Conservation (phyloP, 2,888 invertebrate species). For the Periphyllus acericola region DNA sequence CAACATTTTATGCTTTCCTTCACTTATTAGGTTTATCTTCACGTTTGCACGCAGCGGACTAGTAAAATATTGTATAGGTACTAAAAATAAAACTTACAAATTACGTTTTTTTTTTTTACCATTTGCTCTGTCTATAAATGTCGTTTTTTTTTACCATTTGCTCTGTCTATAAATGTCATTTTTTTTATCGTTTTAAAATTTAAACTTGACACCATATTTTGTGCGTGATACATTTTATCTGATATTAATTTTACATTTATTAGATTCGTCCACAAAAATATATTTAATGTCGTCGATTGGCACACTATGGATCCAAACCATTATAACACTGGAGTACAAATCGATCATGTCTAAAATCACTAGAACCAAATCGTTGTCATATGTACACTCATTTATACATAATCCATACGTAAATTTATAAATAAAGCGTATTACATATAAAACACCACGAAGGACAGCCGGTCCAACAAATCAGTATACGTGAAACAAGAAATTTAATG, state of each 20-base stretch:
- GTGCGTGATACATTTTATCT: neutral
- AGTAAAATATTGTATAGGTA: neutral
- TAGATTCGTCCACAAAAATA: neutral
- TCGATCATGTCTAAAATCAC: neutral
- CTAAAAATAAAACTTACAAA: neutral
- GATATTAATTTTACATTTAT: too few relatives aligned
- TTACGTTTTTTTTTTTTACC: neutral
- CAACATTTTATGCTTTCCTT: neutral
- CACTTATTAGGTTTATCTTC: neutral
- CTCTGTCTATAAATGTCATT: neutral
- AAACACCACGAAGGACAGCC: too few relatives aligned
- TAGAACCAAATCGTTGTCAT: neutral
- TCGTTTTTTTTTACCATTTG: too few relatives aligned
- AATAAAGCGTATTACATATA: too few relatives aligned
- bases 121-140: neutral
- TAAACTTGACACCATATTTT: neutral
- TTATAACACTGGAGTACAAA: neutral
- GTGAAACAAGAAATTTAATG: too few relatives aligned
- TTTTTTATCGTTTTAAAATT: neutral
- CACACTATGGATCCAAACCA: neutral
- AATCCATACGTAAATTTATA: too few relatives aligned
- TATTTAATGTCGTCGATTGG: neutral
- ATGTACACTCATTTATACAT: too few relatives aligned
- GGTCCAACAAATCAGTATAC: too few relatives aligned
- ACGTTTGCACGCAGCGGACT: neutral